Percentiles rank a stretch among this genome's conserved stretches.
These are phyloP conservation scores for Octodonta nipae DNA, from an alignment of 2,888 invertebrate species.

Conservation along the genomic window DNA sequence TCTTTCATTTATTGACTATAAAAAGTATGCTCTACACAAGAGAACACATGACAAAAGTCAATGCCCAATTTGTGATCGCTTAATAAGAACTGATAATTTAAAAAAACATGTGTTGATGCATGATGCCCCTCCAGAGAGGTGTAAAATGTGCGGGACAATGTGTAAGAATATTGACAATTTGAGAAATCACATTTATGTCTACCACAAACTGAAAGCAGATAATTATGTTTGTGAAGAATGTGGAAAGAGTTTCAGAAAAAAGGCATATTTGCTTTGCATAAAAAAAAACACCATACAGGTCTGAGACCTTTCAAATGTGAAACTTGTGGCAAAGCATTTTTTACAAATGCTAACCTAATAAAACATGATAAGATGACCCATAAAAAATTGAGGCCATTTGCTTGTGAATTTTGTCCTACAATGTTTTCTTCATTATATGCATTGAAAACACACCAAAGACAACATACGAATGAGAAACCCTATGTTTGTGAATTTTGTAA, in stretches of 20 bases:
- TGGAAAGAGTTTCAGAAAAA: slow-evolving; percentile 22
- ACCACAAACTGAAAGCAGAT: slow-evolving; percentile 22
- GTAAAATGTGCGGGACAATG: slow-evolving; percentile 24
- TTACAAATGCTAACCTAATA: slow-evolving; percentile 17
- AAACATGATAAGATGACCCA: slow-evolving; percentile 21
- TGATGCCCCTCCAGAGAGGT: slow-evolving; percentile 19
- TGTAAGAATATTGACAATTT: slow-evolving; percentile 28
- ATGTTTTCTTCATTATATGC: slow-evolving; percentile 21
- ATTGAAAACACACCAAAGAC: slow-evolving; percentile 20
- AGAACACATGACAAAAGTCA: slow-evolving; percentile 20
- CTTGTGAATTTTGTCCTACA: slow-evolving; percentile 20
- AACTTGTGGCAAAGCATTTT: slow-evolving; percentile 21
- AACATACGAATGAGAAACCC: slow-evolving; percentile 23
- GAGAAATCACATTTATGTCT: slow-evolving; percentile 26
- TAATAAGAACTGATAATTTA: slow-evolving; percentile 21
- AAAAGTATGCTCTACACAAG: slow-evolving; percentile 12
- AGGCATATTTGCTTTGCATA: slow-evolving; percentile 24
- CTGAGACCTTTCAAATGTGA: slow-evolving; percentile 21
- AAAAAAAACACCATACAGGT: slow-evolving; percentile 24
- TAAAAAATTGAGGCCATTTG: slow-evolving; percentile 14
- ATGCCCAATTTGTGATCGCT: slow-evolving; percentile 20
- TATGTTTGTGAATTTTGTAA: slow-evolving; percentile 19
- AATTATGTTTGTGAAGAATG: slow-evolving; percentile 26
- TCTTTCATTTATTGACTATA: slow-evolving; percentile 7
- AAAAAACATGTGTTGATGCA: slow-evolving; percentile 22